Evolutionary conservation across 2,888 invertebrate species (phyloP).

Genomic region (Epiblema foenella): DNA sequence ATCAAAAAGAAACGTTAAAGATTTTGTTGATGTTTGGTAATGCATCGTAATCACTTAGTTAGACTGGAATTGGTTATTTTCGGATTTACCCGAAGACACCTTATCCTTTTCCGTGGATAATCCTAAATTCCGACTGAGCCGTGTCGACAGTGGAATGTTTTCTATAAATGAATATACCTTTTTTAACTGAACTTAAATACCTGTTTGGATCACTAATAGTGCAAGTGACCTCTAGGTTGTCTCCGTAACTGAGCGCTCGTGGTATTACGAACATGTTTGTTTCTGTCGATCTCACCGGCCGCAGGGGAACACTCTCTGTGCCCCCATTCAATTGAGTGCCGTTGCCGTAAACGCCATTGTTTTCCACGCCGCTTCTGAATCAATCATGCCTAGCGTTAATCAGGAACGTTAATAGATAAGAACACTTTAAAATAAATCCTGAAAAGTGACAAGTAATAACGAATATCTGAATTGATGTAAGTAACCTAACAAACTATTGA

Average conservation of each 20-base stretch:
- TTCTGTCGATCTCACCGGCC: slow-evolving; percentile 55
- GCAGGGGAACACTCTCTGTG: slow-evolving; percentile 57
- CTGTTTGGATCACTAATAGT: slow-evolving; percentile 50
- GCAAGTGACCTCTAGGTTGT: slow-evolving; percentile 57
- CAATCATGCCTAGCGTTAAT: slow-evolving; percentile 11
- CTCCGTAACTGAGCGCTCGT: slow-evolving; percentile 54
- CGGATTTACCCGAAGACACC: too few species aligned
- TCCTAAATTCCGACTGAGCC: too few species aligned
- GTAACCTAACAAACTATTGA: slow-evolving; percentile 30
- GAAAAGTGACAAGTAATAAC: neutral
- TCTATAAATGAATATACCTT: too few species aligned
- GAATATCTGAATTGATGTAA: neutral
- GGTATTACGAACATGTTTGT: slow-evolving; percentile 68
- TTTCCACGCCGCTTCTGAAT: slow-evolving; percentile 47
- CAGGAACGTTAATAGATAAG: neutral
- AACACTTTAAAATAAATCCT: neutral
- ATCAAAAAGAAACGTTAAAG: too few species aligned
- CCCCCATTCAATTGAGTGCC: slow-evolving; percentile 59
- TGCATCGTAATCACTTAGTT: too few species aligned
- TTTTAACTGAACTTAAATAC: slow-evolving; percentile 49
- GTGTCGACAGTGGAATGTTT: too few species aligned
- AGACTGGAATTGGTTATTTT: too few species aligned
- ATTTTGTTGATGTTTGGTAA: too few species aligned
- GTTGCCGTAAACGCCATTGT: slow-evolving; percentile 59
- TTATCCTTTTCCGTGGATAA: too few species aligned